phyloP scores from a whole-genome alignment of 2,888 invertebrate species.

The Orgyia antiqua region DNA sequence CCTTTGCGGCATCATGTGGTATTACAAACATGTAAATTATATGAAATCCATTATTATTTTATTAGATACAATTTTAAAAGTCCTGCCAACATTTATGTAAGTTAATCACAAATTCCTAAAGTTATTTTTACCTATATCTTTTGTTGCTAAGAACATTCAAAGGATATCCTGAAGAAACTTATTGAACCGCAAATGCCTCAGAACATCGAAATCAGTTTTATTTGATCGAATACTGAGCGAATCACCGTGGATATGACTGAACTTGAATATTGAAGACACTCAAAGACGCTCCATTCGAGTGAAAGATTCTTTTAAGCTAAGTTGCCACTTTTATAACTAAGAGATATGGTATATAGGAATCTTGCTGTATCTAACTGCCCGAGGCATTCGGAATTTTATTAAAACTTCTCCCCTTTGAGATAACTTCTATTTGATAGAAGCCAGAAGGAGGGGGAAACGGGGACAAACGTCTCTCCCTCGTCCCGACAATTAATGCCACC shows the following conservation, averaged over 20 bases:
- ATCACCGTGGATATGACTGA: slow-evolving; percentile 34
- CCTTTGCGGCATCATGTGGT: too few species aligned
- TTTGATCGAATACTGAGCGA: slow-evolving; percentile 32
- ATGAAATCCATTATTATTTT: too few species aligned
- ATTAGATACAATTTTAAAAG: too few species aligned
- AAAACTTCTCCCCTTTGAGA: slow-evolving; percentile 74
- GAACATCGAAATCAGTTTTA: slow-evolving; percentile 22
- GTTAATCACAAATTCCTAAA: neutral
- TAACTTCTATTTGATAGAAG: slow-evolving; percentile 72
- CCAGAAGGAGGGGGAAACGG: slow-evolving; percentile 36
- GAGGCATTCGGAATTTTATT: slow-evolving; percentile 71
- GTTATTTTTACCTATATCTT: slow-evolving; percentile 4
- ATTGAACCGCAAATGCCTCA: slow-evolving; percentile 17
- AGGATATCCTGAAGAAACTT: slow-evolving; percentile 14
- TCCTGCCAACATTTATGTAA: too few species aligned
- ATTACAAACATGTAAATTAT: too few species aligned
- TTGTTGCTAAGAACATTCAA: slow-evolving; percentile 10
- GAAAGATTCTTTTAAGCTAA: slow-evolving; percentile 43
- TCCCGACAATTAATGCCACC: slow-evolving; percentile 65
- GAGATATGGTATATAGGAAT: slow-evolving; percentile 55
- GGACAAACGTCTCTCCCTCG: slow-evolving; percentile 27
- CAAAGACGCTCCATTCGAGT: slow-evolving; percentile 44
- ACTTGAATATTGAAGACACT: slow-evolving; percentile 45
- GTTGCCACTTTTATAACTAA: slow-evolving; percentile 47
- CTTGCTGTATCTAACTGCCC: slow-evolving; percentile 57